Base-by-base conservation (phyloP, 2,113 vertebrate genomes). In the Phainopepla nitens region DNA sequence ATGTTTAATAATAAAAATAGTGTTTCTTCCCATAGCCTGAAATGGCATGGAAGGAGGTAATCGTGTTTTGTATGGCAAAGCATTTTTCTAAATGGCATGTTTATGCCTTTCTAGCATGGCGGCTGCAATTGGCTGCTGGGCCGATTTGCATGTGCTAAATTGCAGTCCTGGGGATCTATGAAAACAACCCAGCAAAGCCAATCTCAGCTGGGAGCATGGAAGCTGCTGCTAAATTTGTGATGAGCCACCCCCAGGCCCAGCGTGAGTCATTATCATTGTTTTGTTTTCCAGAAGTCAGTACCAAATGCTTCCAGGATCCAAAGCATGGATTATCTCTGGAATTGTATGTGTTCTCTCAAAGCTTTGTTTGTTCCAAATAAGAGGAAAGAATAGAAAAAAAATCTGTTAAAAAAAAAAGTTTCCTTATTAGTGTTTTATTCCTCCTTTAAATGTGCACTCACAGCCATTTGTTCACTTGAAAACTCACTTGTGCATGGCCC, bases 121-220 rank as follows among this genome's bases (percentile, higher is more conserved):
- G 90, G 72, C 83, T 93, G 72, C 4, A 72, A 39, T 96, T 96
- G 92, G 92, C 76, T 92, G 53, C 88, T 50, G 41, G 71, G 84
- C 61, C 36, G 9, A 95, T 97, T 96, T 95, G 89, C 92, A 93
- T 95, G 94, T 90, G 89, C 84, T 94, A 93, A 94, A 94, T 71
- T 66, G 91, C 93, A 87, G 86, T 93, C 54, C 85, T 88, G 85
- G 77, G 65, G 86, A 89, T 90, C 93, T 86, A 72, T 82, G 93
- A 86, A 94, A 97, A 93, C 94, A 93, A 62, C 82, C 69, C 80
- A 36, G 92, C 68, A 91, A 91, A 94, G 90, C 81, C 91, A 85
- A 12, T 88, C 87, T 93, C 95, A 96, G 81, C 87, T 97, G 96
- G 93, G 96, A 96, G 94, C 94, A 94, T 68, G 95, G 94, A 96